Evolutionary conservation across 2,888 invertebrate genomes (phyloP), one percentile per base, ranked within the genome.

Genomic region (Tetragonula carbonaria): DNA sequence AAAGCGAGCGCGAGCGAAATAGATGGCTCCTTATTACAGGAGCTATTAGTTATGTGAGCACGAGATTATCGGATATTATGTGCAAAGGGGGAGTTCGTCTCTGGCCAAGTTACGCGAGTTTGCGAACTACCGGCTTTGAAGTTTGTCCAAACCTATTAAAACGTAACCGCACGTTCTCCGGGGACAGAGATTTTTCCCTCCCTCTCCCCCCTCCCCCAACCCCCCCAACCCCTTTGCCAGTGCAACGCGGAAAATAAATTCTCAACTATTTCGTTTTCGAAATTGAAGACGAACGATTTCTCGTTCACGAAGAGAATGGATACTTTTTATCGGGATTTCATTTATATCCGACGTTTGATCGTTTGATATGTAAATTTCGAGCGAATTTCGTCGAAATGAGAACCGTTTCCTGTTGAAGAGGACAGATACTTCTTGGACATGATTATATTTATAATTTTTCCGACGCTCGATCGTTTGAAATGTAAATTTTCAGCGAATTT

Each of bases 51-150:
- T 82, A 85, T 75, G 75, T 65, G 75, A 80, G 77, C 78, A 77
- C 53, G 63, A 55, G 87, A 87, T 87, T 87, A 87, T 87, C 85
- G 87, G 72, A 70, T 78, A 88, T 85, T 80, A 76, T 67, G 82
- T 79, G 86, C 78, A 81, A 83, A 86, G 79, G 75, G 79, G 78
- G 77, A 79, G 77, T 79, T 80, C 74, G 85, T 75, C 79, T 84
- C 74, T 66, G 71, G 57, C 51, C 62, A 77, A 88, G 84, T 84
- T 88, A 76, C 80, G 71, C 68, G 78, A 82, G 82, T 86, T 87
- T 82, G 63, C 63, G 63, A 78, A 83, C 83, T 78, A 55, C 79
- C 70, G 72, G 80, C 85, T 83, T 83, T 74, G 80, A 85, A 86
- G 80, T 83, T 45, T 80, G 84, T 70, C 77, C 76, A 78, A 70